Evolutionary conservation across 2,797 vertebrate genomes (phyloP), one percentile per base, ranked within the genome.

Genomic region (Eulemur mongoz): DNA sequence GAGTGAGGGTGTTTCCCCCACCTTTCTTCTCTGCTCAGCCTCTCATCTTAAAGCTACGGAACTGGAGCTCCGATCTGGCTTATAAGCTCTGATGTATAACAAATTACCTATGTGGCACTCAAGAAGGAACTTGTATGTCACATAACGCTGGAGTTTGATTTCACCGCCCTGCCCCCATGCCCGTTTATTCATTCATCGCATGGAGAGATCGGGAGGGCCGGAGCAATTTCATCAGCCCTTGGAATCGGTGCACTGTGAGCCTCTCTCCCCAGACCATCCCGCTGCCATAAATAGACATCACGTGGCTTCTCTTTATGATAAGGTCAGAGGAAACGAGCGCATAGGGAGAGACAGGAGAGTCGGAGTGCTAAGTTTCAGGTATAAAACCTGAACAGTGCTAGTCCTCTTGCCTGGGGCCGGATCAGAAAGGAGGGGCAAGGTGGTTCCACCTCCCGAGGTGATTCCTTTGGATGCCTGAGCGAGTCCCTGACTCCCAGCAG

Each of bases 241-340:
- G 48, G 65, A 80, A 70, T 52, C 40, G 54, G 23, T n/a, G 23
- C 35, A 1, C 2, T 0, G 70, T 4, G 65, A 73, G 89, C 75
- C 61, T 70, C 61, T 48, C 88, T 84, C 95, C 76, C 87, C 83
- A n/a, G 92, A 89, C 90, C 93, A 3, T 0, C 27, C 69, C 0
- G 67, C 89, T 32, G 8, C 96, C 92, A 91, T 91, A 86, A 95
- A 97, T 75, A 92, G 95, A 43, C 35, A 40, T 57, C 96, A 89
- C 85, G 84, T 95, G 97, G 88, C 95, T 72, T 52, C 84, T 90
- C 65, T 91, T 85, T 78, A 54, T 59, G 80, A 70, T 80, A 72
- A 91, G 97, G 96, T 92, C 96, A 92, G 93, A 92, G 93, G 89
- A 30, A 89, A 70, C 1, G 38, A 54, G 96, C 1, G 86, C 67